Conservation (phyloP, 1,140 invertebrate genomes). For the Drosophila kikkawai region DNA sequence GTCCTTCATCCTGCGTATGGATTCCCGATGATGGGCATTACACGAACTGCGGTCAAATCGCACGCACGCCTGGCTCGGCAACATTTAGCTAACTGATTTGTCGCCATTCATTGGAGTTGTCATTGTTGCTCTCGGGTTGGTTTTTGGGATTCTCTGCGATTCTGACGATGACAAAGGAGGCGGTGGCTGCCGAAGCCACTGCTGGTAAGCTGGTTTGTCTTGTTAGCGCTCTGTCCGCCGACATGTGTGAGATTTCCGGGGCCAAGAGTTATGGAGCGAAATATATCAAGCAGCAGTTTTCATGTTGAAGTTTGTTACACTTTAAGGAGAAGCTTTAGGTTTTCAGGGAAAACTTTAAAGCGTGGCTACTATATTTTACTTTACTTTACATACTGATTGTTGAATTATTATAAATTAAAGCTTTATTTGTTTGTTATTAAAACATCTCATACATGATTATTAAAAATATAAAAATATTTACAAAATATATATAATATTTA, state of each 20-base stretch:
- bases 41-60: constrained; percentile 61
- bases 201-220: constrained; percentile 38
- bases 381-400: not conserved
- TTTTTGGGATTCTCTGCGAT: constrained; percentile 28
- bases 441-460: not conserved
- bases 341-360: not conserved
- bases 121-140: constrained; percentile 43
- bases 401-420: not conserved
- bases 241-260: constrained; percentile 32
- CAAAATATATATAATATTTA: too few species aligned
- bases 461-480: too few species aligned
- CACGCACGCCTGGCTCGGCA: constrained; percentile 55
- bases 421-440: not conserved
- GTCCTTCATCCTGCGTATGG: constrained; percentile 33
- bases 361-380: not conserved
- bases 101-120: constrained; percentile 55
- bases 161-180: constrained; percentile 40
- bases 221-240: constrained; percentile 35
- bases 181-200: constrained; percentile 32
- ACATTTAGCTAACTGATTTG: constrained; percentile 60
- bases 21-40: constrained; percentile 43
- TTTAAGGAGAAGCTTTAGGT: not conserved
- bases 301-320: not conserved
- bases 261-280: constrained; percentile 26
- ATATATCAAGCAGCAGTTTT: constrained; percentile 15